Base-by-base conservation (phyloP, 2,888 invertebrate species). In the Gymnocheta viridis region DNA sequence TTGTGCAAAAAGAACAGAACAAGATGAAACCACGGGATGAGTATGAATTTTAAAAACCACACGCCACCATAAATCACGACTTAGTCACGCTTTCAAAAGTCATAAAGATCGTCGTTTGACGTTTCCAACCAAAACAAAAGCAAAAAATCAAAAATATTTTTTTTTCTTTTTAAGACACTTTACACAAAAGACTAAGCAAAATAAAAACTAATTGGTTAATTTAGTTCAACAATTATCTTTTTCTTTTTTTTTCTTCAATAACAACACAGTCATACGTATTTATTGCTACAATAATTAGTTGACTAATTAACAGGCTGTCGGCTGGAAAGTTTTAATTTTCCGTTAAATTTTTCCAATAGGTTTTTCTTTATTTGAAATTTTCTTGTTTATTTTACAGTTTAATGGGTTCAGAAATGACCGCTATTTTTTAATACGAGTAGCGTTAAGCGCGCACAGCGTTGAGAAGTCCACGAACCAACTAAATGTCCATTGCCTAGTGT, bases 391-490 rank as follows among this genome's bases (percentile, higher is more conserved):
- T 72, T 76, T 77, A 58, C 38, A 10, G 14, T 44, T 56, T 73
- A 32, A n/a, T n/a, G 7, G 35, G 12, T 22, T 67, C 51, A n/a
- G 9, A 84, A 82, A 73, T 85, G 85, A 86, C 85, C 70, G 85
- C 85, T 81, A 58, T 82, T 81, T 85, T 64, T 64, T 76, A 69
- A 85, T 78, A 82, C 82, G 86, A 85, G 80, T 85, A 86, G 84
- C 82, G 79, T 76, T 85, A 67, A 85, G 89, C 91, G 91, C 91
- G 91, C 92, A 91, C 92, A 92, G 91, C 92, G 90, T 91, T 91
- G 91, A 90, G 91, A 91, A 91, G 91, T 91, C 91, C 92, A 91
- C 92, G 91, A 91, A 90, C 90, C 91, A 91, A 92, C 92, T 92
- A 92, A 92, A 92, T 90, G 91, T 90, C 90, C 90, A 90, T 88